Conservation (phyloP, 1,140 invertebrate species). For the Phymorhynchus buccinoides region DNA sequence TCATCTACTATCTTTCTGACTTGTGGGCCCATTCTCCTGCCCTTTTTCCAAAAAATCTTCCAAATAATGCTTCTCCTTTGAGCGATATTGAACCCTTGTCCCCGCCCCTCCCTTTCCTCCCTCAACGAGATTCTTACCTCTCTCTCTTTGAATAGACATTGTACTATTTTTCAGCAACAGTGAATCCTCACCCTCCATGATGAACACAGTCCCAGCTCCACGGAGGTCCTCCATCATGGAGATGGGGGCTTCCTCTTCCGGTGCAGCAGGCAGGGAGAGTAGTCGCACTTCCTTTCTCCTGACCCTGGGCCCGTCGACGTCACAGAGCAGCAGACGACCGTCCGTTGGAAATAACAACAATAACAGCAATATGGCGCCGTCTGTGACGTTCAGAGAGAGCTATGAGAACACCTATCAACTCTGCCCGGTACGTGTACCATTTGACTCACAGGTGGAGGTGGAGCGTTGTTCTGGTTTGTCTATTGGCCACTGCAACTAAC, state of each 20-base stretch:
- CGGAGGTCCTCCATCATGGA: neutral
- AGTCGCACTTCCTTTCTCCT: neutral
- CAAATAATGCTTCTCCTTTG: too few relatives aligned
- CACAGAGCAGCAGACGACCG: neutral
- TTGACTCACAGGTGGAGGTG: too few relatives aligned
- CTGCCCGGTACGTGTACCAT: constrained; percentile 39
- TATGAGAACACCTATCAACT: constrained; percentile 53
- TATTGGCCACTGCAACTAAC: too few relatives aligned
- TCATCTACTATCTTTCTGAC: too few relatives aligned
- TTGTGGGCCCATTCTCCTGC: too few relatives aligned
- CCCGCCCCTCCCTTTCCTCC: too few relatives aligned
- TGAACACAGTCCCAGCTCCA: neutral
- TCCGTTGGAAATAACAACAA: neutral
- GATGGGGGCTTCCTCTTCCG: neutral
- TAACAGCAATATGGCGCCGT: neutral
- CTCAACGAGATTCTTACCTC: too few relatives aligned
- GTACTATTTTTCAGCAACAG: neutral
- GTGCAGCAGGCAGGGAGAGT: neutral
- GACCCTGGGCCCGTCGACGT: neutral
- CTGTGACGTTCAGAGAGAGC: neutral
- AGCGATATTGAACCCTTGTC: too few relatives aligned
- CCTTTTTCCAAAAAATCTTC: too few relatives aligned
- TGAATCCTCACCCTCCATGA: neutral
- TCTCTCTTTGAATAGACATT: too few relatives aligned
- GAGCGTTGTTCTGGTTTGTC: too few relatives aligned